These are phyloP conservation scores for Scaptomyza polygonia DNA, from an alignment of 2,888 invertebrate genomes.

Conservation along the genomic window DNA sequence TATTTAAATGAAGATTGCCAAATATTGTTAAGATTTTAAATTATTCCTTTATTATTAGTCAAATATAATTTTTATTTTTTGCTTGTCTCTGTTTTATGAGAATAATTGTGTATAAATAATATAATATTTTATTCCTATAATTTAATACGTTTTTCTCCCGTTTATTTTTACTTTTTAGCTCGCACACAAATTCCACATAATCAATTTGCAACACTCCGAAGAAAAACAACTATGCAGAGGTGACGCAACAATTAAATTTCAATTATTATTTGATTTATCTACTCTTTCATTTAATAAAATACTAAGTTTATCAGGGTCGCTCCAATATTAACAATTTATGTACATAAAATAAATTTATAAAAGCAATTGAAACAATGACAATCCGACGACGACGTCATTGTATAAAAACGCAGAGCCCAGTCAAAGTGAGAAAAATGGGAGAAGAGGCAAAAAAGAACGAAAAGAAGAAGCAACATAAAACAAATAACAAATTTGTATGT, in stretches of 20 bases:
- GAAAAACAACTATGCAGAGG: conserved; percentile 52
- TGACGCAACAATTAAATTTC: conserved; percentile 49
- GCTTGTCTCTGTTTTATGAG: not conserved
- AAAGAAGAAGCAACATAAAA: conserved; percentile 4
- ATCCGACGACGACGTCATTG: conserved; percentile 68
- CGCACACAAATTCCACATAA: conserved; percentile 11
- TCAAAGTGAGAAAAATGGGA: not conserved
- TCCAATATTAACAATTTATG: conserved; percentile 7
- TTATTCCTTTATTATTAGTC: too few relatives aligned
- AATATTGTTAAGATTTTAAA: too few relatives aligned
- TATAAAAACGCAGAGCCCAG: conserved; percentile 36
- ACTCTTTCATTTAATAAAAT: conserved; percentile 17
- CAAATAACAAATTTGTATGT: conserved; percentile 21
- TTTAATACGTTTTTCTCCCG: conserved; percentile 6
- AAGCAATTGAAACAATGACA: conserved; percentile 22
- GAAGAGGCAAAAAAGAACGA: not conserved
- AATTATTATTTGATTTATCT: conserved; percentile 26
- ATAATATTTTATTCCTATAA: too few relatives aligned
- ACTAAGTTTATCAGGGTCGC: conserved; percentile 3
- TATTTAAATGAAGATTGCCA: too few relatives aligned
- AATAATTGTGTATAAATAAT: too few relatives aligned
- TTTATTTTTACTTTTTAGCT: conserved; percentile 37
- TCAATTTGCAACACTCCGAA: conserved; percentile 13
- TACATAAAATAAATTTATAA: conserved; percentile 1
- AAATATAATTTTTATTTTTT: too few relatives aligned